phyloP scores from a whole-genome alignment of 1,140 invertebrate species.

The Anastatus disparis region DNA sequence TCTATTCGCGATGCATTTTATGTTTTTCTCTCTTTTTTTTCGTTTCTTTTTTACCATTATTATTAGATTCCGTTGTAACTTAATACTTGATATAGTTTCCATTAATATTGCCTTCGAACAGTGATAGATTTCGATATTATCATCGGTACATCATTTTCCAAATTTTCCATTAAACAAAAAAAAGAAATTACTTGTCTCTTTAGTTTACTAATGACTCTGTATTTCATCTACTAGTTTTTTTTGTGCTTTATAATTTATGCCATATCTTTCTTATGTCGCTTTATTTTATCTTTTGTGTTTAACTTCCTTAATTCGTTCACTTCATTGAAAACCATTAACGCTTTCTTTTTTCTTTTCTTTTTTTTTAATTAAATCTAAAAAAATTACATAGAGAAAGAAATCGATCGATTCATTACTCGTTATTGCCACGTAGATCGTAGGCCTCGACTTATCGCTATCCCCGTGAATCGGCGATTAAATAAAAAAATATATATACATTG shows the following conservation, averaged over 20 bases:
- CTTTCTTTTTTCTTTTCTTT: too few species aligned
- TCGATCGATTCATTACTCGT: conserved; percentile 37
- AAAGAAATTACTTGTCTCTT: too few species aligned
- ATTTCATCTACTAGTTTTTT: too few species aligned
- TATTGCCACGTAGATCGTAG: background rate
- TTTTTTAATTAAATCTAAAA: too few species aligned
- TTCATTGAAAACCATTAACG: conserved; percentile 8
- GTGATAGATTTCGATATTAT: background rate
- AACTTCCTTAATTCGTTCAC: background rate
- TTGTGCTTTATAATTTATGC: too few species aligned
- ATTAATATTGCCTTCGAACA: background rate
- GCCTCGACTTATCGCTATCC: background rate
- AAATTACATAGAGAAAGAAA: conserved; percentile 21
- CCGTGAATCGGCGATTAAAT: conserved; percentile 5
- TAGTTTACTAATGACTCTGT: too few species aligned
- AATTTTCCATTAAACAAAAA: too few species aligned
- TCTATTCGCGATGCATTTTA: conserved; percentile 30
- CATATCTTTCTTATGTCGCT: background rate
- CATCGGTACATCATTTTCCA: too few species aligned
- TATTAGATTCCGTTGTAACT: background rate
- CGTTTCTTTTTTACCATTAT: background rate
- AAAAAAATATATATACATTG: too few species aligned
- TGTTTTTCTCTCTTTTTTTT: too few species aligned
- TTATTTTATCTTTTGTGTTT: conserved; percentile 5
- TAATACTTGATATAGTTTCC: background rate